Evolutionary conservation across 2,113 vertebrate species (phyloP).

Genomic region (Micromys minutus): DNA sequence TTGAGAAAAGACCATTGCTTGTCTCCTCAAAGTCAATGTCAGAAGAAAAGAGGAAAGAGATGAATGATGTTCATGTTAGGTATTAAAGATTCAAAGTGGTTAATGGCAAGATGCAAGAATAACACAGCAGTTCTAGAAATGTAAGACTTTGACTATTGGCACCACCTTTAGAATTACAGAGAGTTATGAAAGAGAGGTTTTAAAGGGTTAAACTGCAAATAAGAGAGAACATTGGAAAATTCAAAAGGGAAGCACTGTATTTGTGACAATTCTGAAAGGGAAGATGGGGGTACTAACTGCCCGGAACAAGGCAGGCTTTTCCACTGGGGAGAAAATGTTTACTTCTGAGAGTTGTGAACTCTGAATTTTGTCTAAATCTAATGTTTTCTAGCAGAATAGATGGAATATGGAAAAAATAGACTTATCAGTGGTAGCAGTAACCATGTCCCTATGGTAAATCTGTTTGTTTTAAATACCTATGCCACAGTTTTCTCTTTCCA

Average conservation of each 20-base stretch:
- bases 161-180: conserved; percentile 1
- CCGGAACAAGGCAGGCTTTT: not conserved
- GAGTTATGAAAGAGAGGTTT: not conserved
- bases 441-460: not conserved
- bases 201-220: not conserved
- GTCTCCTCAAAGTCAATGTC: not conserved
- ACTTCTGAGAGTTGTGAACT: not conserved
- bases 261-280: not conserved
- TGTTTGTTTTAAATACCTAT: not conserved
- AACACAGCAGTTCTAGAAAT: not conserved
- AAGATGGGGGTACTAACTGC: not conserved
- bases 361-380: not conserved
- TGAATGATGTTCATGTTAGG: not conserved
- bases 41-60: not conserved
- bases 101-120: not conserved
- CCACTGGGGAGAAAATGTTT: not conserved
- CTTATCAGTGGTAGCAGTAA: not conserved
- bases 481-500: not conserved
- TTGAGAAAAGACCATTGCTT: not conserved
- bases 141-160: not conserved
- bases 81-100: not conserved
- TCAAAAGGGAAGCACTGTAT: too few relatives aligned
- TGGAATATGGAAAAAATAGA: not conserved
- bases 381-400: not conserved
- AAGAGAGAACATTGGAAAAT: not conserved